Evolutionary conservation across 2,113 vertebrate species (phyloP).

Genomic region (Phylloscopus whistleri): DNA sequence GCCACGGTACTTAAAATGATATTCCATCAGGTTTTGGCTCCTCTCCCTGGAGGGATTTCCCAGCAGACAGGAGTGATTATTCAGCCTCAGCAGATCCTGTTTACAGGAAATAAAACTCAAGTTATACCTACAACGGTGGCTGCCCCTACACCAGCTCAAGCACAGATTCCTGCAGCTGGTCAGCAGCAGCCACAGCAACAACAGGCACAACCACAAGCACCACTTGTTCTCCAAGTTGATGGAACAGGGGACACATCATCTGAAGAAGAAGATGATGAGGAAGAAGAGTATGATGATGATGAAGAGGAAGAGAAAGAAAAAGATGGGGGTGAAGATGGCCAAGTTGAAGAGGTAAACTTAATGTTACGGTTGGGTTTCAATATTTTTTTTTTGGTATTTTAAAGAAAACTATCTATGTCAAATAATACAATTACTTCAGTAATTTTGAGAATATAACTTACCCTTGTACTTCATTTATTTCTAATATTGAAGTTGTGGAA

Average conservation of each 20-base stretch:
- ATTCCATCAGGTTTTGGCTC: conserved; percentile 85
- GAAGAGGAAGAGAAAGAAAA: conserved; percentile 98
- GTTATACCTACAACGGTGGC: conserved; percentile 87
- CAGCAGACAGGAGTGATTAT: conserved; percentile 98
- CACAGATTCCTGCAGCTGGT: conserved; percentile 81
- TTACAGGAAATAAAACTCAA: conserved; percentile 94
- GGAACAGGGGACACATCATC: conserved; percentile 94
- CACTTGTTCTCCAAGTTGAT: conserved; percentile 93
- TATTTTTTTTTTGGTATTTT: neutral
- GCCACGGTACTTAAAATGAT: neutral
- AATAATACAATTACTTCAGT: neutral
- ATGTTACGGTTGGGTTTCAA: neutral
- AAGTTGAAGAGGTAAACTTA: conserved; percentile 91
- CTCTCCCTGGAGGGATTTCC: conserved; percentile 88
- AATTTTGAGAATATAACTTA: neutral
- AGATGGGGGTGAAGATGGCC: conserved; percentile 92
- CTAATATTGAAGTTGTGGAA: neutral
- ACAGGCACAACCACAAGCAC: conserved; percentile 83
- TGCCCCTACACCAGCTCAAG: conserved; percentile 79
- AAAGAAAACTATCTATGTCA: neutral
- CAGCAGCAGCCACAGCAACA: conserved; percentile 81
- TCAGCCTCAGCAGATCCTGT: conserved; percentile 96
- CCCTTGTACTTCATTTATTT: neutral
- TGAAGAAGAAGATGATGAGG: conserved; percentile 95
- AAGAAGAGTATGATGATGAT: conserved; percentile 96